Conservation (phyloP, 2,888 invertebrate genomes). For the Graphium colonna region DNA sequence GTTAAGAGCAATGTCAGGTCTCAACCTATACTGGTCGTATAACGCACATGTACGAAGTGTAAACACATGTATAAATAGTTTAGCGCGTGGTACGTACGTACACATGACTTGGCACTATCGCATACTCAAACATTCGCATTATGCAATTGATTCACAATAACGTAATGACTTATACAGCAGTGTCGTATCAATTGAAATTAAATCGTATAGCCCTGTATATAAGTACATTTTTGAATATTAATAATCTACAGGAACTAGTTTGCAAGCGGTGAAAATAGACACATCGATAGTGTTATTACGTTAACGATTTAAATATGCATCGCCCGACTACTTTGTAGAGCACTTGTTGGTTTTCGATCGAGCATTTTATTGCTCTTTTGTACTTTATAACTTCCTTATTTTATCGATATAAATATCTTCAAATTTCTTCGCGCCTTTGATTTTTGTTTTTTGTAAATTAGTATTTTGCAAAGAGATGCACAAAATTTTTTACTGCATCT, state of each 20-base stretch:
- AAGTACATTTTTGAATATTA: constrained; percentile 1
- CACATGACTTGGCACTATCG: constrained; percentile 53
- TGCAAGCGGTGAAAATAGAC: constrained; percentile 50
- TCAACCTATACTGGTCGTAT: constrained; percentile 11
- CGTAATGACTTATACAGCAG: constrained; percentile 9
- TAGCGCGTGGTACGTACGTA: constrained; percentile 57
- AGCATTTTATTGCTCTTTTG: constrained; percentile 40
- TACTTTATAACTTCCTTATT: constrained; percentile 60
- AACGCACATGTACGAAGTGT: constrained; percentile 5
- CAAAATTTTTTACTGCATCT: no score
- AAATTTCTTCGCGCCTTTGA: constrained; percentile 26
- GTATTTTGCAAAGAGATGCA: no score
- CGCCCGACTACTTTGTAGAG: constrained; percentile 51
- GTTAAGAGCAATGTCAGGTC: constrained; percentile 19
- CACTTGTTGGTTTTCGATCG: constrained; percentile 45
- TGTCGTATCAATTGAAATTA: constrained; percentile 24
- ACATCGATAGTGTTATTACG: constrained; percentile 50
- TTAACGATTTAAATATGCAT: constrained; percentile 57
- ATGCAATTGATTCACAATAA: constrained; percentile 13
- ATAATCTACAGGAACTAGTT: constrained; percentile 5
- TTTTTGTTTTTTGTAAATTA: no score
- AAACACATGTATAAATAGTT: constrained; percentile 31
- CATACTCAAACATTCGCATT: constrained; percentile 34
- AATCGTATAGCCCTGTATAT: constrained; percentile 20
- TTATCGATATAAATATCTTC: constrained; percentile 46